Conservation (phyloP, 2,888 invertebrate species). For the Ormyrus pomaceus region DNA sequence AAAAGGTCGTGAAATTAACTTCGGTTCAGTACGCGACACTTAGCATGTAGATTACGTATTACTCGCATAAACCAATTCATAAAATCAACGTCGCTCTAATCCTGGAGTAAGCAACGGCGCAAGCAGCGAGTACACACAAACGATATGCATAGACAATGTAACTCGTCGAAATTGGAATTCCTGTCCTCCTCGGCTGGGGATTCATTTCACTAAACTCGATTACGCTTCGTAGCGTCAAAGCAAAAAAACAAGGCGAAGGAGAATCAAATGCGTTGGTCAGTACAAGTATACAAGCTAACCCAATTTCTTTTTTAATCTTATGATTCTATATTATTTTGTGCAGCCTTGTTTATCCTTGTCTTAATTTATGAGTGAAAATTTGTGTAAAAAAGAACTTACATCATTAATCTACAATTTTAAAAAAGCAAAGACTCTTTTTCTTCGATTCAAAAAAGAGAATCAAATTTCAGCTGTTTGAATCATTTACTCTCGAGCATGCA, state of each 20-base stretch:
- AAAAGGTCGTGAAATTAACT: too few species aligned
- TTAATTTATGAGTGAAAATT: too few species aligned
- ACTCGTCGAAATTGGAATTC: constrained; percentile 46
- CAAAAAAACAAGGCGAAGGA: neutral
- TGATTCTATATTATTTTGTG: too few species aligned
- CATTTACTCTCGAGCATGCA: too few species aligned
- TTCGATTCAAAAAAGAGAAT: too few species aligned
- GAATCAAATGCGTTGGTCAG: constrained; percentile 11
- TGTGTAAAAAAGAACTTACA: too few species aligned
- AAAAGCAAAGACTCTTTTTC: too few species aligned
- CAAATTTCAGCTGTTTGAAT: too few species aligned
- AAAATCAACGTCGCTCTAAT: constrained; percentile 36
- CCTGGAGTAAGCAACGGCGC: constrained; percentile 17
- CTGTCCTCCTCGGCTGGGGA: neutral
- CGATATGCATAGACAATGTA: constrained; percentile 46
- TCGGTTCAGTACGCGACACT: neutral
- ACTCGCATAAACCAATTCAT: constrained; percentile 32
- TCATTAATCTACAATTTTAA: too few species aligned
- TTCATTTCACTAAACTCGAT: constrained; percentile 36
- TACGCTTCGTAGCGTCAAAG: neutral
- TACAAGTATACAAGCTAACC: neutral
- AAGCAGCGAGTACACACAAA: neutral
- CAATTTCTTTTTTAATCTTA: too few species aligned
- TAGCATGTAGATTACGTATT: constrained; percentile 27
- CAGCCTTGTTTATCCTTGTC: too few species aligned